phyloP scores from a whole-genome alignment of 2,888 invertebrate genomes.

The Epirrhoe tristata region DNA sequence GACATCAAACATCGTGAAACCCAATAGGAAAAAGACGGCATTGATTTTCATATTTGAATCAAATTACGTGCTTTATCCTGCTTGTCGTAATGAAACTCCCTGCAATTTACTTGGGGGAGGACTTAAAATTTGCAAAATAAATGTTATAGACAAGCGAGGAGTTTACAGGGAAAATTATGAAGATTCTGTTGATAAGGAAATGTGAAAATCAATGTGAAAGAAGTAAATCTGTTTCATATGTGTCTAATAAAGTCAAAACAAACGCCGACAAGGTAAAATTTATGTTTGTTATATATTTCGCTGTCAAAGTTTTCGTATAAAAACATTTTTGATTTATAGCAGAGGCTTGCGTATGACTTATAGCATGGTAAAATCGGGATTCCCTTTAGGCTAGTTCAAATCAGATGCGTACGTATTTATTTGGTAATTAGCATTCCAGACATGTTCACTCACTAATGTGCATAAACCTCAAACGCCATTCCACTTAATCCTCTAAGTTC shows the following conservation, averaged over 20 bases:
- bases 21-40: conserved; percentile 16
- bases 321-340: conserved; percentile 11
- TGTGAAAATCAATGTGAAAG: not conserved
- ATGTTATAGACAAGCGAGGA: conserved; percentile 14
- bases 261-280: not conserved
- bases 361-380: not conserved
- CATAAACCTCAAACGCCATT: too few species aligned
- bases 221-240: not conserved
- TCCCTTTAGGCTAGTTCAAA: not conserved
- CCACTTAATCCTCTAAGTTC: not conserved
- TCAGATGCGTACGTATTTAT: not conserved
- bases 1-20: conserved; percentile 18
- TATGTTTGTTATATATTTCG: conserved; percentile 2
- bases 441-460: too few species aligned
- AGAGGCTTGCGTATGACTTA: conserved; percentile 1
- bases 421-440: not conserved
- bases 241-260: not conserved
- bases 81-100: conserved; percentile 38
- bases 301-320: conserved; percentile 7
- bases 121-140: conserved; percentile 29
- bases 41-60: conserved; percentile 40
- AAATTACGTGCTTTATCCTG: conserved; percentile 41
- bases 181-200: conserved; percentile 6
- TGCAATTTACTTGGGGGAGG: conserved; percentile 21
- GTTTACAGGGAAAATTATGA: conserved; percentile 3